phyloP scores from a whole-genome alignment of 1,140 invertebrate genomes.

The Drosophila lini region DNA sequence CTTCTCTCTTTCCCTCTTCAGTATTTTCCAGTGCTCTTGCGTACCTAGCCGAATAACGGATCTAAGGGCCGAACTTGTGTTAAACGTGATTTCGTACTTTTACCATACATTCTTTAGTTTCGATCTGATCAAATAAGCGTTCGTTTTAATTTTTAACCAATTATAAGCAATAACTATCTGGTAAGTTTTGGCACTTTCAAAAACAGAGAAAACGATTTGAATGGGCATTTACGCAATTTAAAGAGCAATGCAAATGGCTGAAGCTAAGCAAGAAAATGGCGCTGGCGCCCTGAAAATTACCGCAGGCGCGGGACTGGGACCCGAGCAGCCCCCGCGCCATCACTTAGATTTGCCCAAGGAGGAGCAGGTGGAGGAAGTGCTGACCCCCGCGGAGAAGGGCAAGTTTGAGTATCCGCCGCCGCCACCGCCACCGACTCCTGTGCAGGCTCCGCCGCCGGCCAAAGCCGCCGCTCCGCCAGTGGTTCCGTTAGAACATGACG shows the following conservation, averaged over 20 bases:
- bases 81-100: conserved; percentile 70
- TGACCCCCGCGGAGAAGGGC: conserved; percentile 49
- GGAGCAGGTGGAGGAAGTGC: conserved; percentile 33
- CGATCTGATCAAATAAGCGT: conserved; percentile 25
- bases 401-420: conserved; percentile 67
- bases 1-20: conserved; percentile 1
- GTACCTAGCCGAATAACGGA: conserved; percentile 59
- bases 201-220: not conserved
- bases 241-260: conserved; percentile 62
- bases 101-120: conserved; percentile 37
- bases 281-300: conserved; percentile 67
- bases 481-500: conserved; percentile 47
- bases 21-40: conserved; percentile 27
- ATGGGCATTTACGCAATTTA: conserved; percentile 8
- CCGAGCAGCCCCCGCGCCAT: conserved; percentile 31
- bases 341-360: conserved; percentile 15
- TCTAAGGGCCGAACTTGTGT: conserved; percentile 40
- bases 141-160: conserved; percentile 45
- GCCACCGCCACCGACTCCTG: conserved; percentile 76
- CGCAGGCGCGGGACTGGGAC: conserved; percentile 19
- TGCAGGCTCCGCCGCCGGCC: conserved; percentile 45
- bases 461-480: conserved; percentile 1
- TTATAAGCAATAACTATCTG: not conserved
- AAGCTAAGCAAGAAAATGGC: conserved; percentile 74
- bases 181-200: conserved; percentile 46